phyloP scores from a whole-genome alignment of 2,797 vertebrate species.

The Gadopsis bispinosus region DNA sequence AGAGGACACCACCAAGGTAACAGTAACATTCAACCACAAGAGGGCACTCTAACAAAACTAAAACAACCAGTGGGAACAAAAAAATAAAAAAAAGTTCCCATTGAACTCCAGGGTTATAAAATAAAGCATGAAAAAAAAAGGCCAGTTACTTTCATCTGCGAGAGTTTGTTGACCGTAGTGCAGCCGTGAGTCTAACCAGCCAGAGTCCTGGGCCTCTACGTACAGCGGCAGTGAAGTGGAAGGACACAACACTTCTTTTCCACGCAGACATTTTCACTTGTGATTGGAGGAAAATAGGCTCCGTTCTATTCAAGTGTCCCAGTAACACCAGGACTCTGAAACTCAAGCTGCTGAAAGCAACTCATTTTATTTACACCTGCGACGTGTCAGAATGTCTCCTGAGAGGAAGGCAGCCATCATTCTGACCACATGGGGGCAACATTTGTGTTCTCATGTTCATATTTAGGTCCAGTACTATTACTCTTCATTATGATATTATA shows the following conservation, averaged over 20 bases:
- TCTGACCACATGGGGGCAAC: constrained; percentile 28
- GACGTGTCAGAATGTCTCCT: background rate
- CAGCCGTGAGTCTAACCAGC: background rate
- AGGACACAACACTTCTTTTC: background rate
- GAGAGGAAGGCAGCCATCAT: background rate
- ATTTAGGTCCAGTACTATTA: background rate
- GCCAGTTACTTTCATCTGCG: background rate
- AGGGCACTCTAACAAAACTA: constrained; percentile 36
- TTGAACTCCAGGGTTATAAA: background rate
- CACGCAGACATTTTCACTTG: background rate
- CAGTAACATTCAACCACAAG: constrained; percentile 30
- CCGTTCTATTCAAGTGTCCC: background rate
- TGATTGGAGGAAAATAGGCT: background rate
- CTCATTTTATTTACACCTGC: background rate
- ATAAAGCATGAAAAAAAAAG: background rate
- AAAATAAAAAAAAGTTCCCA: background rate
- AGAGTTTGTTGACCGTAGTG: background rate
- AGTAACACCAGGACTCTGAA: background rate
- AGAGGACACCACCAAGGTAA: background rate
- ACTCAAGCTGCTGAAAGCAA: background rate
- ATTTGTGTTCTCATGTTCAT: background rate
- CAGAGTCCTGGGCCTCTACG: background rate
- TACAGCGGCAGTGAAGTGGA: background rate
- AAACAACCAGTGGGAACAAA: too few species aligned
- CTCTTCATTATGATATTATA: background rate